phyloP scores from a whole-genome alignment of 2,113 vertebrate species.

The Tympanuchus pallidicinctus region DNA sequence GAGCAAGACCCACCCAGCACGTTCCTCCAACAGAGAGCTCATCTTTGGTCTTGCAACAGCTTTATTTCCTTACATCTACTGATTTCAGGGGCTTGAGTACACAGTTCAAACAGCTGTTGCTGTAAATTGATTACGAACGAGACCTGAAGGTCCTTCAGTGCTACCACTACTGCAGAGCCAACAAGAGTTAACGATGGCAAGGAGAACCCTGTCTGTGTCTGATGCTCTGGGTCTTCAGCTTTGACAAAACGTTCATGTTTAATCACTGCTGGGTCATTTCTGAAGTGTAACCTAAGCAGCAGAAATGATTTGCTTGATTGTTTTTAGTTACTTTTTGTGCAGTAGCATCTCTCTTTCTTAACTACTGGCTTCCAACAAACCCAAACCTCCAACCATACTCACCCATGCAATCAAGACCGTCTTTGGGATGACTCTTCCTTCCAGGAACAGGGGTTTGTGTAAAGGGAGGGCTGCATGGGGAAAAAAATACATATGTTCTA shows the following conservation, averaged over 20 bases:
- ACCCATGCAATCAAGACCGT: slow-evolving; percentile 75
- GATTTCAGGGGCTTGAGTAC: not conserved
- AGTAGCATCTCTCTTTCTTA: not conserved
- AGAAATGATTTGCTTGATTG: not conserved
- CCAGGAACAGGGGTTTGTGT: slow-evolving; percentile 72
- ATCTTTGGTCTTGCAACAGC: not conserved
- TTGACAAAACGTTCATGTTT: not conserved
- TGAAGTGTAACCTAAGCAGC: not conserved
- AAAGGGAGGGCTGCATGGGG: slow-evolving; percentile 65
- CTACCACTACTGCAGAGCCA: not conserved
- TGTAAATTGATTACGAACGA: not conserved
- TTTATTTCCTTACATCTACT: not conserved
- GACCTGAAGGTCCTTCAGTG: not conserved
- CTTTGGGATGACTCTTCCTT: slow-evolving; percentile 73
- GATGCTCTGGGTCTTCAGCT: not conserved
- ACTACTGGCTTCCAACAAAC: not conserved
- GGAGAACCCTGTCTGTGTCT: not conserved
- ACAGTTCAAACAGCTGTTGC: not conserved
- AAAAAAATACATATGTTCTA: fast-evolving
- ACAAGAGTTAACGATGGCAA: not conserved
- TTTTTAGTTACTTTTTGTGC: not conserved
- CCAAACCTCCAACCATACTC: slow-evolving; percentile 2
- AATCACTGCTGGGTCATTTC: not conserved
- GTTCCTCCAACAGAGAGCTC: not conserved
- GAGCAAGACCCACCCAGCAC: not conserved